phyloP scores from a whole-genome alignment of 2,113 vertebrate species.

The Anseranas semipalmata region DNA sequence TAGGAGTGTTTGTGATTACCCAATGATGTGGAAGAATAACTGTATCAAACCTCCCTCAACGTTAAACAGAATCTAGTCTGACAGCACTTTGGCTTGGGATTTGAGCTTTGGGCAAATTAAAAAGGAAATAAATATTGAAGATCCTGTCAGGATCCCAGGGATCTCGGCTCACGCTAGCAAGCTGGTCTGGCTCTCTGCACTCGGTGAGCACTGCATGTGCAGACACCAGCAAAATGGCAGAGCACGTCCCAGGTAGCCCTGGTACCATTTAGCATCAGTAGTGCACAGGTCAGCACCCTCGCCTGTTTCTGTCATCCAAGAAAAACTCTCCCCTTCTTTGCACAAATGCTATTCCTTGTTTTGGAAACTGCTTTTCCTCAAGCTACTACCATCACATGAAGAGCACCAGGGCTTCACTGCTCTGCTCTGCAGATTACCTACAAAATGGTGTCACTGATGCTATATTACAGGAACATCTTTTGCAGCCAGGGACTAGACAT shows the following conservation, averaged over 20 bases:
- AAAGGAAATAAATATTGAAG: background rate
- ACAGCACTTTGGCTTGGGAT: constrained; percentile 13
- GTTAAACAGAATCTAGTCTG: background rate
- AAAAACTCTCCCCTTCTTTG: background rate
- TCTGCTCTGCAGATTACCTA: background rate
- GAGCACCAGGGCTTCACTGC: background rate
- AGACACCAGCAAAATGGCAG: background rate
- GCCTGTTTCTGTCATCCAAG: background rate
- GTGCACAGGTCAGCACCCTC: background rate
- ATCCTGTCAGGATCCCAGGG: background rate
- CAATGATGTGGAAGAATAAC: background rate
- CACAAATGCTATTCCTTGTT: background rate
- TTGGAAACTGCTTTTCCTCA: background rate
- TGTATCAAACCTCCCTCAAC: background rate
- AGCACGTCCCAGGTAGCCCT: background rate
- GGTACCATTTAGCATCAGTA: background rate
- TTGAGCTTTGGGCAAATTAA: constrained; percentile 29
- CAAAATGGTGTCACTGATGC: background rate
- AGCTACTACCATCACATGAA: background rate
- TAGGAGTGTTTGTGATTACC: background rate
- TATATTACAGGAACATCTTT: background rate
- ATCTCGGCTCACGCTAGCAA: background rate
- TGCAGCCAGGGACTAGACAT: background rate
- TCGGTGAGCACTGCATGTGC: background rate
- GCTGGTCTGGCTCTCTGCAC: background rate